A percentile compares a stretch with the other conserved stretches of the same genome.
These are phyloP conservation scores for Wasmannia auropunctata DNA, from an alignment of 1,140 invertebrate genomes.

Conservation along the genomic window DNA sequence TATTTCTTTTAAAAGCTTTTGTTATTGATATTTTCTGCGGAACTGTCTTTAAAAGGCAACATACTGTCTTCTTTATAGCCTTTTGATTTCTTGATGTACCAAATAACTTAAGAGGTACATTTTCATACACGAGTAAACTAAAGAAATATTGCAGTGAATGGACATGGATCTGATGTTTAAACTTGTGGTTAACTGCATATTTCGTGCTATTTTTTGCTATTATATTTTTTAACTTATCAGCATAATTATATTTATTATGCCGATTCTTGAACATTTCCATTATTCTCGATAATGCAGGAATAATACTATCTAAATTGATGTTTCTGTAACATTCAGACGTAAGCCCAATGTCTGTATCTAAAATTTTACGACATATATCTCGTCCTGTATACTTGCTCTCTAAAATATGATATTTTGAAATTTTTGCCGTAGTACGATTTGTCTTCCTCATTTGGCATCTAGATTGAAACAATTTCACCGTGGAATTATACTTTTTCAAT, in stretches of 20 bases:
- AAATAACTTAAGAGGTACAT: slow-evolving; percentile 23
- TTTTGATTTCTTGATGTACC: slow-evolving; percentile 16
- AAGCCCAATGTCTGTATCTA: slow-evolving; percentile 3
- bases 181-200: neutral
- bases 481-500: neutral
- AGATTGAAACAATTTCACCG: slow-evolving; percentile 23
- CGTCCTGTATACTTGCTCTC: neutral
- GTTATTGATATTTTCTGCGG: neutral
- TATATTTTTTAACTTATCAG: neutral
- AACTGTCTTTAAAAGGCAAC: neutral
- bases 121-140: neutral
- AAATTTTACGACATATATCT: slow-evolving; percentile 5
- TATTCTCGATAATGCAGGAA: neutral
- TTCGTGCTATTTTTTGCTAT: neutral
- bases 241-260: slow-evolving; percentile 33
- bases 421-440: slow-evolving; percentile 14
- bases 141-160: slow-evolving; percentile 14
- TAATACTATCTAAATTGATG: neutral
- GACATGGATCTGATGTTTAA: slow-evolving; percentile 4
- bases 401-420: slow-evolving; percentile 29
- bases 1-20: neutral
- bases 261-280: neutral
- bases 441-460: neutral
- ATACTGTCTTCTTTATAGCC: neutral
- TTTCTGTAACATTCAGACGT: neutral